phyloP scores from a whole-genome alignment of 2,113 vertebrate species.

The Macroglossus sobrinus region DNA sequence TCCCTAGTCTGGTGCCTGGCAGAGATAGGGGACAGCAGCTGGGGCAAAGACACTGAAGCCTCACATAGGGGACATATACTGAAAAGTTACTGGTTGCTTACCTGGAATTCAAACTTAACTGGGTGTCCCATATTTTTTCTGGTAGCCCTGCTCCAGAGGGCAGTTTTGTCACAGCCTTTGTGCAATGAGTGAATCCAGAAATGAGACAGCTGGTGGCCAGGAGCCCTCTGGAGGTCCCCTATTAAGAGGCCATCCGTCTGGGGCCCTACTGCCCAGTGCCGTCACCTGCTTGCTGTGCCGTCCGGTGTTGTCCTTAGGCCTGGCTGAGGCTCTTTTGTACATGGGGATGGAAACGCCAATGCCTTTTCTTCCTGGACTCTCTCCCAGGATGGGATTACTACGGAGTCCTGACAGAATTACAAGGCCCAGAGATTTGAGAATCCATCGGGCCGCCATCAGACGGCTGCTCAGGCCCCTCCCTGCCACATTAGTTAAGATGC shows the following conservation, averaged over 20 bases:
- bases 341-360: background rate
- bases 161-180: background rate
- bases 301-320: background rate
- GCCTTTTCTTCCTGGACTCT: background rate
- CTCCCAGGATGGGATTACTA: background rate
- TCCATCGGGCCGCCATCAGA: background rate
- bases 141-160: background rate
- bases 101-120: background rate
- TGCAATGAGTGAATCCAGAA: background rate
- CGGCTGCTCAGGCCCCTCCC: background rate
- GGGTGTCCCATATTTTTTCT: background rate
- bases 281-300: background rate
- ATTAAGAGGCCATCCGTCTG: rapidly evolving
- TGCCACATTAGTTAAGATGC: background rate
- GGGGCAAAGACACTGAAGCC: background rate
- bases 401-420: background rate
- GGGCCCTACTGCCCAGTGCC: background rate
- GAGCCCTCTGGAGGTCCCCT: background rate
- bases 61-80: background rate
- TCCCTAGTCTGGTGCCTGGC: background rate
- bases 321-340: background rate
- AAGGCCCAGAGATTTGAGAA: background rate
- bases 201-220: background rate
- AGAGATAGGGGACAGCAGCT: background rate
- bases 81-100: background rate